These are phyloP conservation scores for Rutilus rutilus DNA, from an alignment of 2,113 vertebrate genomes.

Conservation along the genomic window DNA sequence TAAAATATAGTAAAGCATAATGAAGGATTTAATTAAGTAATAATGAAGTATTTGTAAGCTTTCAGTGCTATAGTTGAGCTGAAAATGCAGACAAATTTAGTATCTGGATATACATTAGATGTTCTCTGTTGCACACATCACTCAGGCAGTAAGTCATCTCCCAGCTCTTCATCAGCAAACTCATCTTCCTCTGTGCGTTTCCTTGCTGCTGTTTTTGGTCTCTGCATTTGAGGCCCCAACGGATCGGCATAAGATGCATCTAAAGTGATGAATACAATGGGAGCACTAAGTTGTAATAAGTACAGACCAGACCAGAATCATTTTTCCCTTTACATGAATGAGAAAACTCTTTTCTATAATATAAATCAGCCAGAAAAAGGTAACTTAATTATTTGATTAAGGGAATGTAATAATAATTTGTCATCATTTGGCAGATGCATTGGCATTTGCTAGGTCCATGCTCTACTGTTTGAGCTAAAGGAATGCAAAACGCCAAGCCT, in stretches of 20 bases:
- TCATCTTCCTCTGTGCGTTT: constrained; percentile 88
- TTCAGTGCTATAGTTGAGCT: background rate
- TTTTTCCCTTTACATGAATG: background rate
- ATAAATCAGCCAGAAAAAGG: background rate
- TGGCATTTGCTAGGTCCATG: background rate
- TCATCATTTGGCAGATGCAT: background rate
- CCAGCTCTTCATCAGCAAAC: constrained; percentile 93
- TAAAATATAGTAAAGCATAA: background rate
- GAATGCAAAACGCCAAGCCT: too few relatives aligned
- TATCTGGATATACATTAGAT: background rate
- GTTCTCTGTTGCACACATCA: constrained; percentile 57
- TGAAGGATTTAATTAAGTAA: background rate
- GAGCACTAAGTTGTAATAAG: background rate
- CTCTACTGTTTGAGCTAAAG: background rate
- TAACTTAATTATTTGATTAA: background rate
- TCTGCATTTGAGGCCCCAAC: constrained; percentile 89
- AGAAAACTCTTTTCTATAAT: background rate
- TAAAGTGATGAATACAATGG: constrained; percentile 59
- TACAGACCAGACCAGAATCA: background rate
- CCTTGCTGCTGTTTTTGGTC: constrained; percentile 91
- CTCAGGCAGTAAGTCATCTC: constrained; percentile 93
- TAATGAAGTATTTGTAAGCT: background rate
- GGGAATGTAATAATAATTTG: background rate
- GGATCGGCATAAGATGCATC: constrained; percentile 92
- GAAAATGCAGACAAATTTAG: background rate